These are phyloP conservation scores for Melieria crassipennis DNA, from an alignment of 2,888 invertebrate genomes.

Conservation along the genomic window DNA sequence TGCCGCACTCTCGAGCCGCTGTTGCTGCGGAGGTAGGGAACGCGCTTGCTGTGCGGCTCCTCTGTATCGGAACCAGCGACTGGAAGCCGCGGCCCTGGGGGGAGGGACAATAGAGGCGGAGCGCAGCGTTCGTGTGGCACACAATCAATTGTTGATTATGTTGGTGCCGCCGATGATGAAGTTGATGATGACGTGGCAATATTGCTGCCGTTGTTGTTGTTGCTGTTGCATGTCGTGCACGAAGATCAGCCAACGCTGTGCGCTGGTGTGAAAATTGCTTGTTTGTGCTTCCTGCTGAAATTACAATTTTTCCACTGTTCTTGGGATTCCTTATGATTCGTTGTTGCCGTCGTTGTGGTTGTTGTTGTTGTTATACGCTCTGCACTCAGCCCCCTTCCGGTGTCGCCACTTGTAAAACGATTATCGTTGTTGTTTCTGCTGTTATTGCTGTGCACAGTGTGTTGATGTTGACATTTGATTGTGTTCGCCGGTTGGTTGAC, in stretches of 20 bases:
- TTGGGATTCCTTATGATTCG: background rate
- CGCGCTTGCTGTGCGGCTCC: too few relatives aligned
- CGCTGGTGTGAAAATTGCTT: constrained; percentile 50
- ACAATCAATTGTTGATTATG: constrained; percentile 9
- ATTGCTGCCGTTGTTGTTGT: constrained; percentile 7
- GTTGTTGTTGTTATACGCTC: background rate
- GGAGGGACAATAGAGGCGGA: too few relatives aligned
- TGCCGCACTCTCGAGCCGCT: background rate
- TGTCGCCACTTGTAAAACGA: constrained; percentile 19
- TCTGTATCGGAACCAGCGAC: too few relatives aligned
- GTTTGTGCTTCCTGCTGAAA: constrained; percentile 25
- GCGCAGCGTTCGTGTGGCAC: too few relatives aligned
- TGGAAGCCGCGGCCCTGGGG: too few relatives aligned
- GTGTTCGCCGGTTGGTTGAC: constrained; percentile 7
- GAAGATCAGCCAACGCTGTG: background rate
- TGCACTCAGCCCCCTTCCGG: too few relatives aligned
- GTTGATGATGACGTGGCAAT: background rate
- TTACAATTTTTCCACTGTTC: constrained; percentile 12
- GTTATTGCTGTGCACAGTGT: constrained; percentile 2
- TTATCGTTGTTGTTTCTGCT: constrained; percentile 14
- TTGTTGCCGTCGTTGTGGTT: background rate
- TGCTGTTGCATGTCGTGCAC: background rate
- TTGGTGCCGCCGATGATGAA: background rate
- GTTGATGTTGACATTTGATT: constrained; percentile 25
- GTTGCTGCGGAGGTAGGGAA: background rate